Base-by-base conservation (phyloP, 1,140 invertebrate species). In the Dreissena rostriformis region DNA sequence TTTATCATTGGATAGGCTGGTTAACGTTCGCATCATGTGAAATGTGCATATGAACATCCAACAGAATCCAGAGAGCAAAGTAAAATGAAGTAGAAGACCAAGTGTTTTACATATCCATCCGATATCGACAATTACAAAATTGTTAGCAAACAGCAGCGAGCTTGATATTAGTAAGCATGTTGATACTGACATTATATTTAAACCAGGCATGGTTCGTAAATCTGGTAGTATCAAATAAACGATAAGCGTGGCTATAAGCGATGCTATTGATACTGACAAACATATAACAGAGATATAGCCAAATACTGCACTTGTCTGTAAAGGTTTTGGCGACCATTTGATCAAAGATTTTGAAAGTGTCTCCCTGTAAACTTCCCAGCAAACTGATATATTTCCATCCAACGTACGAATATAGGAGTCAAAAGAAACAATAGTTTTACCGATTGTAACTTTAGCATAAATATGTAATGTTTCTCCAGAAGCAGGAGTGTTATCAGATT, bases 31-130 rank as follows among this genome's bases (percentile, higher is more conserved):
- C 24, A 80, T 85, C 88, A 90, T 89, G 77, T 91, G 86, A 66
- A 83, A 86, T 15, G 97, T 97, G 97, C 98, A 98, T 57, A 97
- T 97, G 94, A 97, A 98, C 84, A 98, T 96, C 97, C 97, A 98
- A 93, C 98, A 97, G 95, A 98, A 98, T 67, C 97, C 96, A 28
- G 97, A 96, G 90, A 98, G 94, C 94, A 97, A 98, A 93, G 97
- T 96, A 95, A 97, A 98, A 92, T 98, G 97, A 95, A 97, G 97
- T 86, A 95, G 93, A 74, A 96, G 95, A 74, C 96, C 97, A 95
- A 96, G 88, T 0, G 88, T 73, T 22, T 90, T 84, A 81, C 94
- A 95, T 4, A 93, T 55, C 0, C 79, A 66, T 4, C 51, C 67
- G 5, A 52, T 61, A 29, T 78, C 61, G 7, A 65, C 71, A 14